Base-by-base conservation (phyloP, 1,140 invertebrate species). In the Scaptomyza montana region DNA sequence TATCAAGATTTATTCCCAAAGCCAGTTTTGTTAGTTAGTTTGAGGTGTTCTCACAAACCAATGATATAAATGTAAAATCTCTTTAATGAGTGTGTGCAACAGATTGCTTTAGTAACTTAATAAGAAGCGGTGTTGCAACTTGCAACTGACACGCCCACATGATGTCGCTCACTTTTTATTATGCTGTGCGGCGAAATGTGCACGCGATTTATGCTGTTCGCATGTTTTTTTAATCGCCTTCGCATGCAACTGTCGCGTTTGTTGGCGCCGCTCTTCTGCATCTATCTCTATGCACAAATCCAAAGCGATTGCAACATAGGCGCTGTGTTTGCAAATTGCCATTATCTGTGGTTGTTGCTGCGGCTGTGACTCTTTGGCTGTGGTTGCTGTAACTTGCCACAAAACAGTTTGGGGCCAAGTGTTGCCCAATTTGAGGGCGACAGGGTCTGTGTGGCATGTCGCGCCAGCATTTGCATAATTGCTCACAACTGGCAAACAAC, bases 211-310 rank as follows among this genome's bases (percentile, higher is more conserved):
- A 39, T 57, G 57, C n/a, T 49, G 56, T 36, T 43, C 69, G 69
- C 69, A 47, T 25, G 21, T 25, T 25, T 60, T 67, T 72, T 51
- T 46, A 73, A 62, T 62, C 65, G 54, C 60, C 28, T 77, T 53
- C 8, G 68, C 74, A 72, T 67, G 74, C 74, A 66, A 71, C 43
- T 46, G 39, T 41, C 62, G 53, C 53, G 47, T 73, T 74, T 68
- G 41, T 43, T 63, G 25, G 73, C 45, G 57, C 36, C 12, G 10
- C 47, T 45, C 21, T 59, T 51, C 46, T 45, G 46, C 50, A 45
- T 50, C 39, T 45, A 71, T 64, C 60, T 63, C 13, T 46, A 45
- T 74, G 59, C 45, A 51, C 55, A 62, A 73, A 50, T 68, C 59
- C 49, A 36, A 54, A 33, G 46, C 55, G 64, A 64, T 77, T 68